Percentiles rank a stretch among this genome's conserved stretches.
phyloP scores from a whole-genome alignment of 2,888 invertebrate species.

The Cantharis rufa region DNA sequence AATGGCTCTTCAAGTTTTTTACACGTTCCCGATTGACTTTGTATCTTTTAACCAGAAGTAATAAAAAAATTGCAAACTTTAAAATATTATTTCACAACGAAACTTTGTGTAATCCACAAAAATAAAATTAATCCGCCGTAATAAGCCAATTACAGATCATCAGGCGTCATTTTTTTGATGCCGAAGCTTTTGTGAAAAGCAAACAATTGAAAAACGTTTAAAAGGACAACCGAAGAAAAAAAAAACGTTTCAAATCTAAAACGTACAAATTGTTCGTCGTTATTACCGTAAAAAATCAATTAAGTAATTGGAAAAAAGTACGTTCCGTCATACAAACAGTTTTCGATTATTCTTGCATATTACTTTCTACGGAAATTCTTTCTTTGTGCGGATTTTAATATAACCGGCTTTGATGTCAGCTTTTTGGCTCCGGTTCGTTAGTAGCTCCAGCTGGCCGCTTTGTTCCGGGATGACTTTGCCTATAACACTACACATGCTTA shows the following conservation, averaged over 20 bases:
- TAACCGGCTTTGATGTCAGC: conserved; percentile 51
- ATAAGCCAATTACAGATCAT: neutral
- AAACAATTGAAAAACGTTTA: neutral
- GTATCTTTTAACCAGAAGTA: conserved; percentile 4
- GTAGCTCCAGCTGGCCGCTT: conserved; percentile 50
- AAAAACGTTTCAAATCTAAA: conserved; percentile 27
- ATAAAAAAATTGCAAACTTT: neutral
- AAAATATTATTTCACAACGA: neutral
- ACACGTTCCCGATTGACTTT: conserved; percentile 42
- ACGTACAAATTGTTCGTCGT: neutral
- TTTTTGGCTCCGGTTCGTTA: conserved; percentile 49
- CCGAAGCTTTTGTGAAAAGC: neutral
- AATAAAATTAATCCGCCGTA: neutral
- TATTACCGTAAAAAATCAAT: conserved; percentile 24
- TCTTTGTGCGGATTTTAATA: conserved; percentile 50
- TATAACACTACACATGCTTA: conserved; percentile 48
- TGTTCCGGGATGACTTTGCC: conserved; percentile 50
- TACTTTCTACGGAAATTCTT: conserved; percentile 40
- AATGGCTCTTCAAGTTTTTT: conserved; percentile 43
- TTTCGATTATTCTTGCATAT: conserved; percentile 31
- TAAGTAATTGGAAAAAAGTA: conserved; percentile 12
- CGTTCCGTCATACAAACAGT: conserved; percentile 16
- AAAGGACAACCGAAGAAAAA: neutral
- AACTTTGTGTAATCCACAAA: neutral
- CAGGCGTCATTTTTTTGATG: neutral